Conservation (phyloP, 2,113 vertebrate genomes). For the Taxidea taxus region DNA sequence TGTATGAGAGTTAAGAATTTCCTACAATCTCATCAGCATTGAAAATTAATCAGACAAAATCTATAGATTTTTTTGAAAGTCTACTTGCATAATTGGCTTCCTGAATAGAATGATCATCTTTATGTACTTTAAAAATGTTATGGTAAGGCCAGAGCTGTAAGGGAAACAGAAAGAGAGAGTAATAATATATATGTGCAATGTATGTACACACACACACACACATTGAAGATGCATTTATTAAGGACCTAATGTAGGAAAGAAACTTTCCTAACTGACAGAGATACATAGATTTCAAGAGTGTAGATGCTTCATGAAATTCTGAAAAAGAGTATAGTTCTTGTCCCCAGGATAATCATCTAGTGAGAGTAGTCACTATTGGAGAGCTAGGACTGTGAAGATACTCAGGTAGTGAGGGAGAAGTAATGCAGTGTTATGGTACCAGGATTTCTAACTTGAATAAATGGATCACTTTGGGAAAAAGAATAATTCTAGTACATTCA, state of each 20-base stretch:
- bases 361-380: neutral
- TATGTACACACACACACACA: neutral
- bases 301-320: neutral
- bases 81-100: neutral
- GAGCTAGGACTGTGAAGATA: neutral
- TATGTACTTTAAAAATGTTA: neutral
- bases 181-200: neutral
- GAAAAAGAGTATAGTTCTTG: neutral
- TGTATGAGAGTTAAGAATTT: neutral
- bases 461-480: neutral
- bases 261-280: neutral
- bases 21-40: neutral
- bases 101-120: neutral
- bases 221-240: neutral
- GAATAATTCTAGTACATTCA: neutral
- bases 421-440: neutral
- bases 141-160: neutral
- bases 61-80: neutral
- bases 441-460: neutral
- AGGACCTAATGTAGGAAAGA: neutral
- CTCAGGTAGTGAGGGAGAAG: neutral
- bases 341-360: neutral
- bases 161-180: neutral
- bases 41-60: slow-evolving; percentile 37
- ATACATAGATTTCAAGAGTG: neutral